These are phyloP conservation scores for Scaptodrosophila latifasciaeformis DNA, from an alignment of 2,888 invertebrate species.

Conservation along the genomic window DNA sequence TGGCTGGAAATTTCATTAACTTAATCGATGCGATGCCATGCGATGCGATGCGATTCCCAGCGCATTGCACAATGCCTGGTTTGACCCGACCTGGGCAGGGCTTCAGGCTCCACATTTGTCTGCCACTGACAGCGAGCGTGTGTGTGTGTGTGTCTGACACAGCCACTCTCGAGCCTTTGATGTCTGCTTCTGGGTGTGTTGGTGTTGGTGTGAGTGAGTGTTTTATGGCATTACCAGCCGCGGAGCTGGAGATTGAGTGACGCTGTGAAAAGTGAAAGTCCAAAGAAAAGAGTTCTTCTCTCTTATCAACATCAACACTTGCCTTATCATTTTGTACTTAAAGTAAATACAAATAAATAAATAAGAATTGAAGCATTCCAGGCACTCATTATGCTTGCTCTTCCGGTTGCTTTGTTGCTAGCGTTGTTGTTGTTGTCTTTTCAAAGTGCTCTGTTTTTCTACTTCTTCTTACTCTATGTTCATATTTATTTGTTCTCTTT, in stretches of 20 bases:
- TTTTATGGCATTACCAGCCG: conserved; percentile 29
- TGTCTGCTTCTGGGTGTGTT: neutral
- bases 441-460: neutral
- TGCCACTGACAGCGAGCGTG: no score
- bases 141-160: no score
- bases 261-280: neutral
- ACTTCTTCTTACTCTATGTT: neutral
- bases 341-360: neutral
- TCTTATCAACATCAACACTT: neutral
- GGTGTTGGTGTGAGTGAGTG: neutral
- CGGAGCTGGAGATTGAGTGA: neutral
- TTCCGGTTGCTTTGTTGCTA: conserved; percentile 33
- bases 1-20: conserved; percentile 55
- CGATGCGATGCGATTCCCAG: neutral
- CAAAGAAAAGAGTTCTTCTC: neutral
- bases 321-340: no score
- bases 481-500: conserved; percentile 16
- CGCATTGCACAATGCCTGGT: no score
- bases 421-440: conserved; percentile 18
- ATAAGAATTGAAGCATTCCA: conserved; percentile 13
- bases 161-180: neutral
- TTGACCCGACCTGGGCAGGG: no score
- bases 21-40: conserved; percentile 48
- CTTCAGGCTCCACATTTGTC: no score
- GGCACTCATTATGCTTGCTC: conserved; percentile 42